Evolutionary conservation across 23 tunicate genomes (phyloP).

Genomic region (Trididemnum nubilum): DNA sequence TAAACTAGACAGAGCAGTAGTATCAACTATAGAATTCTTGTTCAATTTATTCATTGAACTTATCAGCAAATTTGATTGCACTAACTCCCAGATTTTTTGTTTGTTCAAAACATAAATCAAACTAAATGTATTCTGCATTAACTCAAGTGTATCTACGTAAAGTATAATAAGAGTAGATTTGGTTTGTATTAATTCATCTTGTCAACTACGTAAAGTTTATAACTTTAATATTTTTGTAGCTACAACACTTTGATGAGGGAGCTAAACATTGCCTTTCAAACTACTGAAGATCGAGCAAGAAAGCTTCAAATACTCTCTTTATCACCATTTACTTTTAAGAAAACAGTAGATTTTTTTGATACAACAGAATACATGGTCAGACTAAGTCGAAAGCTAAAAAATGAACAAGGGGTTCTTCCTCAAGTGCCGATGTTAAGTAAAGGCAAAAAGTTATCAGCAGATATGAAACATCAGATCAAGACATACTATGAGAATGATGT

Average conservation of each 20-base stretch:
- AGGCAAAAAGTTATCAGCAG: constrained; percentile 4
- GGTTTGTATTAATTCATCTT: neutral
- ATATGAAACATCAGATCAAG: neutral
- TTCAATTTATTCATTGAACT: neutral
- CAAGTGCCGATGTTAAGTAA: constrained; percentile 4
- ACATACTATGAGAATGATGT: neutral
- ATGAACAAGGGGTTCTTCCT: constrained; percentile 22
- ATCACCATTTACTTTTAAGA: constrained; percentile 4
- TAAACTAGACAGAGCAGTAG: neutral
- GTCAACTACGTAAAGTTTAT: neutral
- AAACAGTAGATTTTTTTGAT: constrained; percentile 17
- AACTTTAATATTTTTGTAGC: neutral
- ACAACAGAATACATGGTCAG: constrained; percentile 10
- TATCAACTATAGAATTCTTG: neutral
- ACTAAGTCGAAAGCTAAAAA: constrained; percentile 18
- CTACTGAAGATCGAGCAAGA: neutral
- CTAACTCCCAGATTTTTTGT: neutral
- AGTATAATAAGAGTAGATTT: neutral
- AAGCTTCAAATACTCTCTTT: constrained; percentile 6
- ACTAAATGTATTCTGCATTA: neutral
- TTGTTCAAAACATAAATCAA: neutral
- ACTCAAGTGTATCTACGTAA: neutral
- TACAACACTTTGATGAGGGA: neutral
- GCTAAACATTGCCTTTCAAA: constrained; percentile 1
- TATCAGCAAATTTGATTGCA: neutral